Conservation (phyloP, 2,113 vertebrate species). For the Boulengeromyrus knoepffleri region DNA sequence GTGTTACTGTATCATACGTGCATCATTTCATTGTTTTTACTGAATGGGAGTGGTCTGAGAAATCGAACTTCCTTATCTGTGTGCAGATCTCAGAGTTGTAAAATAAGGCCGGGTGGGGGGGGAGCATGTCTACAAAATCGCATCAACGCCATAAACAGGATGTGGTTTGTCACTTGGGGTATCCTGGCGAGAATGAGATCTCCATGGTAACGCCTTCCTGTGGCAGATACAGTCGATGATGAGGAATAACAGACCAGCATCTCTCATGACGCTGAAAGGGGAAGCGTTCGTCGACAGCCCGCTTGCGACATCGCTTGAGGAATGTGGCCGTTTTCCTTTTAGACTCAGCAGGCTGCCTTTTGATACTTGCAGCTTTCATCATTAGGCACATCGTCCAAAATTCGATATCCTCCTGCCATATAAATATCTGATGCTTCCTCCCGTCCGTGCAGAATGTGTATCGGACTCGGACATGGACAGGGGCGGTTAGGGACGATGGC, state of each 20-base stretch:
- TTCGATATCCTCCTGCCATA: neutral
- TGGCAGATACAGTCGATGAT: slow-evolving; percentile 34
- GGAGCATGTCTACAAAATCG: slow-evolving; percentile 49
- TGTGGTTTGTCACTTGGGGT: slow-evolving; percentile 49
- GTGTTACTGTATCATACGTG: neutral
- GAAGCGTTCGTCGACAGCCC: neutral
- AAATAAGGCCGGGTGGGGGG: slow-evolving; percentile 32
- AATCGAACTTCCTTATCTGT: slow-evolving; percentile 7
- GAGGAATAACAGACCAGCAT: slow-evolving; percentile 16
- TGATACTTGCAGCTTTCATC: neutral
- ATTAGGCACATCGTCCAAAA: neutral
- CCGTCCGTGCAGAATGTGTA: neutral
- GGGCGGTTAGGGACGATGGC: neutral
- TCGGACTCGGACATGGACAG: neutral
- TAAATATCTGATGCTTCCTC: neutral
- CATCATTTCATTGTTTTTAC: slow-evolving; percentile 1
- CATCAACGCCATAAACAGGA: slow-evolving; percentile 47
- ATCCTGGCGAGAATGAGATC: slow-evolving; percentile 42
- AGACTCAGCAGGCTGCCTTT: neutral
- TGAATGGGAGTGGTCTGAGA: neutral
- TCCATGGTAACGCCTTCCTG: slow-evolving; percentile 47
- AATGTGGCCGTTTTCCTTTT: neutral
- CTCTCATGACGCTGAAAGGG: neutral
- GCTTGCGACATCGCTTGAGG: neutral
- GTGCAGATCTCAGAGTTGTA: slow-evolving; percentile 17